Conservation (phyloP, 2,797 vertebrate genomes). For the Chaetophractus vellerosus region DNA sequence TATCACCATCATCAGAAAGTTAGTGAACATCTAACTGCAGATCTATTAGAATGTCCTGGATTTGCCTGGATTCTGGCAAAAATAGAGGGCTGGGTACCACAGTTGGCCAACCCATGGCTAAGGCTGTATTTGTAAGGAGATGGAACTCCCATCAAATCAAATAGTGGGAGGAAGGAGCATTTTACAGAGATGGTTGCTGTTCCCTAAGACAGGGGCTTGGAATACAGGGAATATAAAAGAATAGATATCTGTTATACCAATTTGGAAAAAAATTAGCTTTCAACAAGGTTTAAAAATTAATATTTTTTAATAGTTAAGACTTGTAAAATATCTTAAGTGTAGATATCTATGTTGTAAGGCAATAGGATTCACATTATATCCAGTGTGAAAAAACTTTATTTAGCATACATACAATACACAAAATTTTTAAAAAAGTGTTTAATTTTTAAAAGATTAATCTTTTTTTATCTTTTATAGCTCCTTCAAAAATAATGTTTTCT, state of each 20-base stretch:
- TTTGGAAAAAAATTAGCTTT: not conserved
- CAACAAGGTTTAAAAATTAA: not conserved
- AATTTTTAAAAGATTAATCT: not conserved
- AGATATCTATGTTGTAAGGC: not conserved
- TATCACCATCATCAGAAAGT: not conserved
- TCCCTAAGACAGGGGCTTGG: not conserved
- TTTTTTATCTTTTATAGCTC: not conserved
- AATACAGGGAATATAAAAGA: not conserved
- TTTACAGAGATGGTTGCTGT: not conserved
- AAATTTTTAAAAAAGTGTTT: no score
- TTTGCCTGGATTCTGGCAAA: not conserved
- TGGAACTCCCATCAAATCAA: not conserved
- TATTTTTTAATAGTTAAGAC: not conserved
- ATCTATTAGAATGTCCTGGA: not conserved
- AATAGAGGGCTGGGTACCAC: no score
- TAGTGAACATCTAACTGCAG: not conserved
- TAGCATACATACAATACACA: no score
- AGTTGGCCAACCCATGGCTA: not conserved
- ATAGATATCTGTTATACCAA: not conserved
- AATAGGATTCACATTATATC: not conserved
- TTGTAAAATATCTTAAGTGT: not conserved
- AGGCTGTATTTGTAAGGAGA: not conserved
- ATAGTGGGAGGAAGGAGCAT: no score
- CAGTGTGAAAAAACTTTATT: not conserved
- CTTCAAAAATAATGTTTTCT: slow-evolving; percentile 7